A percentile compares a stretch with the other conserved stretches of the same genome.
These are phyloP conservation scores for Aporophyla nigra DNA, from an alignment of 2,888 invertebrate species.

Conservation along the genomic window DNA sequence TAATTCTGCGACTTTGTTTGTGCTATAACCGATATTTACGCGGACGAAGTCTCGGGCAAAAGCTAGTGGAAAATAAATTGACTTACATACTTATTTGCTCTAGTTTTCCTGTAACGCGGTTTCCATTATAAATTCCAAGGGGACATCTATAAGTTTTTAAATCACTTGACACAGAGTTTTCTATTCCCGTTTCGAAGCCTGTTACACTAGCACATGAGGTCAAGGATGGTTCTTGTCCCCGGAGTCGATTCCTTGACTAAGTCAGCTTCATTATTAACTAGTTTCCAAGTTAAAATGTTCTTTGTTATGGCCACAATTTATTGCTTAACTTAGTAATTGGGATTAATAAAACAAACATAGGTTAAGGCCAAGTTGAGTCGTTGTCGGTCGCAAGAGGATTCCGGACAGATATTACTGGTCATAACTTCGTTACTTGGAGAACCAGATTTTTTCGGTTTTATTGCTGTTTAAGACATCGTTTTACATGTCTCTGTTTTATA, in stretches of 20 bases:
- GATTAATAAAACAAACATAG: slow-evolving; percentile 65
- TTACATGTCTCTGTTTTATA: not conserved
- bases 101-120: slow-evolving; percentile 18
- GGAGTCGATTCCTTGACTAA: slow-evolving; percentile 67
- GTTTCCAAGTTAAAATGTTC: slow-evolving; percentile 66
- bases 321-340: slow-evolving; percentile 66
- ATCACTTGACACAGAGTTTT: slow-evolving; percentile 63
- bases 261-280: slow-evolving; percentile 68
- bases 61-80: slow-evolving; percentile 34
- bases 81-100: slow-evolving; percentile 24
- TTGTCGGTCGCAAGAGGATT: slow-evolving; percentile 41
- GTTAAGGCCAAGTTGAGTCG: slow-evolving; percentile 51
- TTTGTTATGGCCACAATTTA: slow-evolving; percentile 67
- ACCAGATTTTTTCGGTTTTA: slow-evolving; percentile 19
- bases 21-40: no score
- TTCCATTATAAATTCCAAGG: slow-evolving; percentile 36
- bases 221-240: slow-evolving; percentile 77
- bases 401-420: slow-evolving; percentile 24
- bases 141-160: slow-evolving; percentile 57
- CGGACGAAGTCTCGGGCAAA: no score
- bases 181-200: slow-evolving; percentile 57
- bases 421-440: slow-evolving; percentile 38
- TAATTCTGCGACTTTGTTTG: no score
- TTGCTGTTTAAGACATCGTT: slow-evolving; percentile 8
- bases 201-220: slow-evolving; percentile 79